phyloP scores from a whole-genome alignment of 2,797 vertebrate genomes.

The Scomberomorus guttatus region DNA sequence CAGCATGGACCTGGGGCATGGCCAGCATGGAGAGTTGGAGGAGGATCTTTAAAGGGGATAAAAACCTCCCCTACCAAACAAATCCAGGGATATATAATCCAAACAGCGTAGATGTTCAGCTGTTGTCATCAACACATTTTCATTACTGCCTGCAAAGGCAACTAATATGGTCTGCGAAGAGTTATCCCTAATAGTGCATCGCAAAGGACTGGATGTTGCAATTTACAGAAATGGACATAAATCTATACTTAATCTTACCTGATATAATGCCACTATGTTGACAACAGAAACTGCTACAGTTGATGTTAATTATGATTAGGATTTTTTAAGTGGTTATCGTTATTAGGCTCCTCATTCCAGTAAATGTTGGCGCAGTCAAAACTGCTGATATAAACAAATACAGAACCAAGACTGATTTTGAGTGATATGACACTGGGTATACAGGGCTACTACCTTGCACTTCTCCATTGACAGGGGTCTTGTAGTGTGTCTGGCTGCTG shows the following conservation, averaged over 20 bases:
- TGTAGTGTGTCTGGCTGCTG: conserved; percentile 86
- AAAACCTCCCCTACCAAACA: conserved; percentile 72
- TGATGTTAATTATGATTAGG: conserved; percentile 1
- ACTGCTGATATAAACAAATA: neutral
- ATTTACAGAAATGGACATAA: conserved; percentile 21
- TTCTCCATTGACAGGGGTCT: conserved; percentile 83
- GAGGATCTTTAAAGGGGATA: conserved; percentile 78
- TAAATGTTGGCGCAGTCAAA: neutral
- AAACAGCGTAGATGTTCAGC: conserved; percentile 63
- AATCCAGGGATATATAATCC: conserved; percentile 78
- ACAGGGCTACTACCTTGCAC: conserved; percentile 79
- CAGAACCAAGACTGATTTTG: neutral
- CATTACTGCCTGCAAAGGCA: conserved; percentile 45
- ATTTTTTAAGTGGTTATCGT: conserved; percentile 13
- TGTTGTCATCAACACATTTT: conserved; percentile 69
- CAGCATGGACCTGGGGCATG: conserved; percentile 68
- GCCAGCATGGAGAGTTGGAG: conserved; percentile 70
- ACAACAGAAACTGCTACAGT: neutral
- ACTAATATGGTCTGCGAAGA: conserved; percentile 39
- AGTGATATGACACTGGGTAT: neutral
- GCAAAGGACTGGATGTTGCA: conserved; percentile 17
- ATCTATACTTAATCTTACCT: conserved; percentile 10
- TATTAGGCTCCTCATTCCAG: neutral
- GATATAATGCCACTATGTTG: neutral
- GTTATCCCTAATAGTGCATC: too few relatives aligned